Evolutionary conservation across 2,113 vertebrate genomes (phyloP), one percentile per base, ranked within the genome.

Genomic region (Megaleporinus macrocephalus): DNA sequence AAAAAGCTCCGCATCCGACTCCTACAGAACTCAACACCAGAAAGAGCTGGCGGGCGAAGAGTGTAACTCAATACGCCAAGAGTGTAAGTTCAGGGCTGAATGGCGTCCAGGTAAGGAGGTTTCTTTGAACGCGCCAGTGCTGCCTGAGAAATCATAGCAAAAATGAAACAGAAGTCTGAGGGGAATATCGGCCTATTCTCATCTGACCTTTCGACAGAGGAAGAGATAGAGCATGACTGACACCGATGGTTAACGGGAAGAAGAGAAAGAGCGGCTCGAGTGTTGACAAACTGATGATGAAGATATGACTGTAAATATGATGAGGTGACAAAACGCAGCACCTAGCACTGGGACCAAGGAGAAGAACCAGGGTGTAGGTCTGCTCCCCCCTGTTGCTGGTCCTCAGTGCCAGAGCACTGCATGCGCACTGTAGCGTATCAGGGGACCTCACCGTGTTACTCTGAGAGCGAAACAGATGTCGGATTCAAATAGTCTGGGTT

Each of bases 121-220:
- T 80, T 77, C 81, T 86, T 68, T 77, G 81, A 80, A 66, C 70
- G 22, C 36, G 55, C 69, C 24, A 76, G 55, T 12, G 24, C 77
- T 86, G 84, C 81, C 55, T 41, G 59, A 86, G 77, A 86, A 80
- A 82, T 84, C 78, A 78, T 81, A 84, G 70, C 85, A 85, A 85
- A 85, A 87, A 85, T 87, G 86, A 87, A 87, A 87, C 80, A 87
- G 53, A 85, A 85, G 78, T 80, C 79, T 74, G 76, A 85, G 78
- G 86, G 83, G 86, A 83, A 83, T 83, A 83, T 78, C 70, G 71
- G 70, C 49, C 79, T 73, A 65, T 72, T 85, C 81, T 80, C 63
- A 30, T 70, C 74, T 87, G 86, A 87, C 86, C 83, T 87, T 87
- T 87, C 57, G n/a, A 78, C 69, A 66, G 79, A 81, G 75, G 72